Evolutionary conservation across 2,888 invertebrate species (phyloP).

Genomic region (Prenolepis imparis): DNA sequence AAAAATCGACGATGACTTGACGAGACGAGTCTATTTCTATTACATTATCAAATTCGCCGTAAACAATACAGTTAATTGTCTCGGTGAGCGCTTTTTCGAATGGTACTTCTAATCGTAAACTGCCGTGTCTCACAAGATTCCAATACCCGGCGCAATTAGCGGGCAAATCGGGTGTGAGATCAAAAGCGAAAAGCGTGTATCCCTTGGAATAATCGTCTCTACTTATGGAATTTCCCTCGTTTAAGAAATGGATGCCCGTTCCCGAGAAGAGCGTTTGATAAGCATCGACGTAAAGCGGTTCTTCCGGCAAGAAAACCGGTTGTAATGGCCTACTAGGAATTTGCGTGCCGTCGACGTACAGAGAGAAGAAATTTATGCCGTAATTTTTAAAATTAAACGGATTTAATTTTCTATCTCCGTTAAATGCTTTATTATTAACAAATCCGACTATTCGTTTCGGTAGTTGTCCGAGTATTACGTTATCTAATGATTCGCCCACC

Average conservation of each 20-base stretch:
- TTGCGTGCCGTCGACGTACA: neutral
- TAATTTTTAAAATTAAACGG: slow-evolving; percentile 28
- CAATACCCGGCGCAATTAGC: no score
- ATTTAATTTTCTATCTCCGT: slow-evolving; percentile 13
- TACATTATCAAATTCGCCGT: no score
- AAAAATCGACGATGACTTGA: no score
- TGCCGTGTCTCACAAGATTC: no score
- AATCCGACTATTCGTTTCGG: neutral
- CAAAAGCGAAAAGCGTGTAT: no score
- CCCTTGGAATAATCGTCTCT: neutral
- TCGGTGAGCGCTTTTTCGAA: no score
- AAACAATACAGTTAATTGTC: no score
- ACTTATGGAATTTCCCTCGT: slow-evolving; percentile 19
- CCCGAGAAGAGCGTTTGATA: slow-evolving; percentile 1
- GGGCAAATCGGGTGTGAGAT: no score
- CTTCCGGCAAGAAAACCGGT: neutral
- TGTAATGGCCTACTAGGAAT: neutral
- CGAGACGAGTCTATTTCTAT: no score
- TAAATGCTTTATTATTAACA: slow-evolving; percentile 9
- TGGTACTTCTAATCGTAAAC: no score
- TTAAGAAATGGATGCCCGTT: slow-evolving; percentile 11
- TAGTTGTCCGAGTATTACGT: neutral
- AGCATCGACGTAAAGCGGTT: slow-evolving; percentile 11
- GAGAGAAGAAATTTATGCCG: slow-evolving; percentile 1
- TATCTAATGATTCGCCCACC: neutral